Conservation (phyloP, 1,140 invertebrate species). For the Acromyrmex charruanus region DNA sequence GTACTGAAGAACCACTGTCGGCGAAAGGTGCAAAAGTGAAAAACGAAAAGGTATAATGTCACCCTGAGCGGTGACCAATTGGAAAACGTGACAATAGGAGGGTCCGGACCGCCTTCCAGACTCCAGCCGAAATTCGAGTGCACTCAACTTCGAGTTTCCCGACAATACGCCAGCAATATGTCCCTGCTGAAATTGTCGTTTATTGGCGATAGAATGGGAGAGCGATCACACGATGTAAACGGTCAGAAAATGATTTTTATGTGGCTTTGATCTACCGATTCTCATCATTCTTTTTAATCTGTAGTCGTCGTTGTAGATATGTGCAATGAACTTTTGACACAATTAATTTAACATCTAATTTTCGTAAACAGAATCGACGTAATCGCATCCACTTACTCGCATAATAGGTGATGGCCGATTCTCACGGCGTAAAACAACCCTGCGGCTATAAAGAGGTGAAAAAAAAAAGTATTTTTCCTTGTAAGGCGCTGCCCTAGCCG, state of each 20-base stretch:
- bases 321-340: background rate
- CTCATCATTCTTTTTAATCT: background rate
- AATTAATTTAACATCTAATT: background rate
- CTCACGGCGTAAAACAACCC: slow-evolving; percentile 63
- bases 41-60: slow-evolving; percentile 77
- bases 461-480: slow-evolving; percentile 60
- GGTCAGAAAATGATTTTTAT: slow-evolving; percentile 62
- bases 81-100: slow-evolving; percentile 75
- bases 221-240: slow-evolving; percentile 45
- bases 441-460: slow-evolving; percentile 61
- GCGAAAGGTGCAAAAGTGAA: slow-evolving; percentile 38
- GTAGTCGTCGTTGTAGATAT: background rate
- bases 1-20: slow-evolving; percentile 68
- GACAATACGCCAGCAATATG: slow-evolving; percentile 82
- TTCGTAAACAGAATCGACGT: slow-evolving; percentile 25
- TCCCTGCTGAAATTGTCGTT: slow-evolving; percentile 82
- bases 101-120: slow-evolving; percentile 80
- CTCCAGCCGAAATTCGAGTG: slow-evolving; percentile 81
- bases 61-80: slow-evolving; percentile 71
- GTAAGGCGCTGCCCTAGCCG: slow-evolving; percentile 63
- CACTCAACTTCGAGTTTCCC: slow-evolving; percentile 83
- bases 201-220: slow-evolving; percentile 73
- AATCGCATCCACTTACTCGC: slow-evolving; percentile 1
- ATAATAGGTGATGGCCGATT: background rate
- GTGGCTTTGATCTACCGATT: slow-evolving; percentile 18